Evolutionary conservation across 2,797 vertebrate genomes (phyloP), one percentile per base, ranked within the genome.

Genomic region (Peromyscus eremicus): DNA sequence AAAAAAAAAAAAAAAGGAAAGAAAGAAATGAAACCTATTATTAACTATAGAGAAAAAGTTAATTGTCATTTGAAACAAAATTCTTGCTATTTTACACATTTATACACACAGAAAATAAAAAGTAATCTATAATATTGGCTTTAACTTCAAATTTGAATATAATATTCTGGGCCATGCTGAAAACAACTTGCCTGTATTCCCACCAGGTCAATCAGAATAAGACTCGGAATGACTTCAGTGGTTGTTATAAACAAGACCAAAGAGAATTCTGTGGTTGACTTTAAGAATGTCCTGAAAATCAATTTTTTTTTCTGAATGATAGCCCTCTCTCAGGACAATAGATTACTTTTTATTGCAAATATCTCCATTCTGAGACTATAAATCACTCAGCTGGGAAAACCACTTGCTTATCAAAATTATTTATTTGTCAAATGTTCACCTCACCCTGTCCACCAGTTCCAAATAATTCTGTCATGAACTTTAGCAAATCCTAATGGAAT

Each of bases 401-500:
- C 3, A 75, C 7, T 85, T 94, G 11, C 29, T 94, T 90, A 92
- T 93, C 43, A 96, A 91, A 93, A 94, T 66, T 79, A n/a, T 92
- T 86, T 85, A 70, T 46, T 86, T 21, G 76, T 92, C 40, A 89
- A 94, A 86, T 82, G 19, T 6, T 81, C 27, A 5, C 17, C 23
- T 92, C 32, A 57, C 0, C 62, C 2, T 89, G 32, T 83, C 19
- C 64, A 93, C 2, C 3, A 83, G 1, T 77, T 68, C 6, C 79
- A 87, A 95, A 87, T 66, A 84, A 3, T 81, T 94, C 32, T 76
- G 62, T 49, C 68, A 70, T 70, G 21, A 70, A 70, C 32, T 52
- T 86, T 16, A 90, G 0, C 17, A 34, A 60, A 62, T 76, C 43
- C 8, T 88, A 95, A 86, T n/a, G 19, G 85, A 82, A 73, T 89